phyloP scores from a whole-genome alignment of 2,113 vertebrate genomes.

The Cyanoliseus patagonus region DNA sequence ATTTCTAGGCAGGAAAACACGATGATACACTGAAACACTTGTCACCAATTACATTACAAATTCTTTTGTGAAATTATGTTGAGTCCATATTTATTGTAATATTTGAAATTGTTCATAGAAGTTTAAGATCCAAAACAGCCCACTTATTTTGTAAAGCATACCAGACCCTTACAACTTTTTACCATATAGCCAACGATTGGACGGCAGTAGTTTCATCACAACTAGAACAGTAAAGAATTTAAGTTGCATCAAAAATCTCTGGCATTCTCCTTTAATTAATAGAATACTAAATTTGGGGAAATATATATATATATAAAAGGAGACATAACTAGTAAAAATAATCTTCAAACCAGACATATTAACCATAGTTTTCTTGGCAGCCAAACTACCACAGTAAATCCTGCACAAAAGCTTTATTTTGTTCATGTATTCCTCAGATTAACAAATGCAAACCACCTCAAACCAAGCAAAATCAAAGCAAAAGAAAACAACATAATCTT shows the following conservation, averaged over 20 bases:
- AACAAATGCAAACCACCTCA: neutral
- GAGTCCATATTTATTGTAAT: neutral
- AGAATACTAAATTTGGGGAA: neutral
- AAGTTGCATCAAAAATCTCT: neutral
- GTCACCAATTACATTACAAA: neutral
- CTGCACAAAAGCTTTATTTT: neutral
- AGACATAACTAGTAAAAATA: neutral
- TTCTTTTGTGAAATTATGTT: neutral
- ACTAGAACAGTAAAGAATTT: neutral
- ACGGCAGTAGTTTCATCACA: neutral
- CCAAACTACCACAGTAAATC: neutral
- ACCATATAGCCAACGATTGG: neutral
- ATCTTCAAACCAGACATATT: neutral
- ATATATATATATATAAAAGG: neutral
- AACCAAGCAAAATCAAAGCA: neutral
- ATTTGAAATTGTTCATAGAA: neutral
- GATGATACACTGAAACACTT: rapidly evolving
- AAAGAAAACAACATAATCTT: neutral
- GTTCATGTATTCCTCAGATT: neutral
- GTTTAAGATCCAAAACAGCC: neutral
- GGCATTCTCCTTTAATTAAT: neutral
- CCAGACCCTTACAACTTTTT: neutral
- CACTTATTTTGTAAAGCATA: neutral
- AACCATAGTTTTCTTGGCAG: neutral
- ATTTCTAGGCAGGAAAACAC: neutral